Conservation (phyloP, 1,140 invertebrate genomes). For the Aphaenogaster floridana region DNA sequence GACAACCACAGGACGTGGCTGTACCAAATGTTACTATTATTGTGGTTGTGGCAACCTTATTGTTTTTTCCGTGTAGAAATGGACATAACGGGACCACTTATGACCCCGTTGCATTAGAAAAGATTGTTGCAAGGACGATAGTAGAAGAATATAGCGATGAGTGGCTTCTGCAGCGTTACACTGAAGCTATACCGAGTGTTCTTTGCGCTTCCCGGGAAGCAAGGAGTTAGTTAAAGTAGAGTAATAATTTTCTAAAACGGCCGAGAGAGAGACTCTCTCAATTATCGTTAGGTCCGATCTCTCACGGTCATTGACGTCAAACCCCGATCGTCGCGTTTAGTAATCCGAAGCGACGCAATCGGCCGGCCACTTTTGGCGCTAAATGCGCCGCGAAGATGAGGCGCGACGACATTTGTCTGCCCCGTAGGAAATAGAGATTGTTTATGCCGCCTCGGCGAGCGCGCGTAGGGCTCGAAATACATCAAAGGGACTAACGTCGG, state of each 20-base stretch:
- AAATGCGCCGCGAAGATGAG: not conserved
- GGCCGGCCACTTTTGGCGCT: not conserved
- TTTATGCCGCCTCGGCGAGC: constrained; percentile 10
- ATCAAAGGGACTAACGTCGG: constrained; percentile 47
- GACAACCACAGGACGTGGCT: no score
- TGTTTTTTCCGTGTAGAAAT: no score
- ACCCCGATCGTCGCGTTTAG: not conserved
- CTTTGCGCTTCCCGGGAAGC: not conserved
- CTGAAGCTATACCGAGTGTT: not conserved
- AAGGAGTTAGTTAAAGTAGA: not conserved
- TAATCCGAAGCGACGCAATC: not conserved
- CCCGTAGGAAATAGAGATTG: constrained; percentile 31
- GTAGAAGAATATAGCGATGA: not conserved
- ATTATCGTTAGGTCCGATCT: not conserved
- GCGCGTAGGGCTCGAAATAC: constrained; percentile 44
- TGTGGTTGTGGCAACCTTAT: no score
- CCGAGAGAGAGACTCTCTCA: no score
- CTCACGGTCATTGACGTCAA: constrained; percentile 12
- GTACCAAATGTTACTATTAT: no score
- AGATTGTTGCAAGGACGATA: not conserved
- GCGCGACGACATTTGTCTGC: not conserved
- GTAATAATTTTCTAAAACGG: not conserved
- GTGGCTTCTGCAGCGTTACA: not conserved
- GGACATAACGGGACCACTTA: not conserved
- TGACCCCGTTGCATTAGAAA: not conserved